Conservation (phyloP, 2,888 invertebrate species). For the Cylindroiulus punctatus region DNA sequence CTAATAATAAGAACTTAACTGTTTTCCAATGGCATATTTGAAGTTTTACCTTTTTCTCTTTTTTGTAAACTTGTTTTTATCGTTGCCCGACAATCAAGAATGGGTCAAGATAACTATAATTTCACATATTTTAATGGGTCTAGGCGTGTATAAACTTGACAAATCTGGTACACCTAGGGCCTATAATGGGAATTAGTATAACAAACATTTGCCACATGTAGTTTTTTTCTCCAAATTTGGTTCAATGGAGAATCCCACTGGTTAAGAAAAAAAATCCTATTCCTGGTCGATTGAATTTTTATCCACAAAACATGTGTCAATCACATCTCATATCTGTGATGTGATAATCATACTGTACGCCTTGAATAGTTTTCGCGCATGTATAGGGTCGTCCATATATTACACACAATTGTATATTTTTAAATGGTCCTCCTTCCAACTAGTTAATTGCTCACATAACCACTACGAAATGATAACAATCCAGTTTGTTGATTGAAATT, state of each 20-base stretch:
- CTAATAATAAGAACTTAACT: neutral
- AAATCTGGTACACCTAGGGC: constrained; percentile 35
- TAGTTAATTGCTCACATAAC: too few species aligned
- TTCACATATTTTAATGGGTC: constrained; percentile 42
- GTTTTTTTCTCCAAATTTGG: constrained; percentile 20
- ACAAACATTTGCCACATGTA: neutral
- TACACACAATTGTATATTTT: too few species aligned
- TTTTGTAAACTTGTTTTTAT: constrained; percentile 16
- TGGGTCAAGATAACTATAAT: constrained; percentile 37
- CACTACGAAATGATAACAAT: too few species aligned
- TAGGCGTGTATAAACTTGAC: constrained; percentile 11
- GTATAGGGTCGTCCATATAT: too few species aligned
- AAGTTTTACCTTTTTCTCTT: neutral
- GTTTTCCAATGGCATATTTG: constrained; percentile 17
- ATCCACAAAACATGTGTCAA: neutral
- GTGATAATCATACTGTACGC: too few species aligned
- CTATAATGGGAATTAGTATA: neutral
- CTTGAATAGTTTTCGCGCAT: too few species aligned
- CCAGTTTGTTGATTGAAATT: too few species aligned
- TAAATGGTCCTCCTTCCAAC: too few species aligned
- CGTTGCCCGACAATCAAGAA: constrained; percentile 22
- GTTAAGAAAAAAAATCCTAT: neutral
- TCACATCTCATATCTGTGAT: too few species aligned
- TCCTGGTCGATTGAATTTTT: neutral
- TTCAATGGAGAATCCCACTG: neutral